Conservation (phyloP, 2,797 vertebrate genomes). For the Gymnodraco acuticeps region DNA sequence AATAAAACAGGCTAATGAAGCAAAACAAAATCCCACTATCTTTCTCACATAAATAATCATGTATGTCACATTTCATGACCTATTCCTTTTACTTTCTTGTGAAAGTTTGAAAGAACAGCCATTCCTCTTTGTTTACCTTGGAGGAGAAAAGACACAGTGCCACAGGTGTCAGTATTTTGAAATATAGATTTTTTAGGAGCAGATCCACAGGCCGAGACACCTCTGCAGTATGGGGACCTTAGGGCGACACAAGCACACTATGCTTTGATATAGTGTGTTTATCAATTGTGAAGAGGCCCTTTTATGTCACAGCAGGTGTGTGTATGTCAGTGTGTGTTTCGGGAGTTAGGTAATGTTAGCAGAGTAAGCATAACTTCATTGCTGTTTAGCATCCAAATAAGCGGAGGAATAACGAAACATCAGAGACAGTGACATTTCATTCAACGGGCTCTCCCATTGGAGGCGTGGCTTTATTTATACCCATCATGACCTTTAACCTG, state of each 20-base stretch:
- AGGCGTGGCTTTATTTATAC: too few species aligned
- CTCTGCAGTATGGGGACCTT: neutral
- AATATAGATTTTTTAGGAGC: constrained; percentile 36
- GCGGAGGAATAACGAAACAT: too few species aligned
- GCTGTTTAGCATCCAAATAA: too few species aligned
- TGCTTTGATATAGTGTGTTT: constrained; percentile 40
- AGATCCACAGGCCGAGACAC: neutral
- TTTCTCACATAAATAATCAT: neutral
- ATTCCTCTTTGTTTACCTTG: constrained; percentile 19
- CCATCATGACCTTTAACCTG: too few species aligned
- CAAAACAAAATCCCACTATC: too few species aligned
- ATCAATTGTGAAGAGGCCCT: constrained; percentile 48
- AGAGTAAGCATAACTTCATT: too few species aligned
- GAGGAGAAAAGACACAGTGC: constrained; percentile 1
- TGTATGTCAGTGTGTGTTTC: constrained; percentile 7
- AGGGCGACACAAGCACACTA: constrained; percentile 15
- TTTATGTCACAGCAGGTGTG: constrained; percentile 32
- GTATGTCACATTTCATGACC: constrained; percentile 1
- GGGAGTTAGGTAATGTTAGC: constrained; percentile 12
- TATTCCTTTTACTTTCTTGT: neutral
- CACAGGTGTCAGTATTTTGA: constrained; percentile 32
- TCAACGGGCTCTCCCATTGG: too few species aligned
- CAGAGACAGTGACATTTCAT: too few species aligned
- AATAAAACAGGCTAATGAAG: too few species aligned
- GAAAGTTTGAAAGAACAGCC: neutral